Evolutionary conservation across 1,140 invertebrate species (phyloP).

Genomic region (Bombus waltoni): DNA sequence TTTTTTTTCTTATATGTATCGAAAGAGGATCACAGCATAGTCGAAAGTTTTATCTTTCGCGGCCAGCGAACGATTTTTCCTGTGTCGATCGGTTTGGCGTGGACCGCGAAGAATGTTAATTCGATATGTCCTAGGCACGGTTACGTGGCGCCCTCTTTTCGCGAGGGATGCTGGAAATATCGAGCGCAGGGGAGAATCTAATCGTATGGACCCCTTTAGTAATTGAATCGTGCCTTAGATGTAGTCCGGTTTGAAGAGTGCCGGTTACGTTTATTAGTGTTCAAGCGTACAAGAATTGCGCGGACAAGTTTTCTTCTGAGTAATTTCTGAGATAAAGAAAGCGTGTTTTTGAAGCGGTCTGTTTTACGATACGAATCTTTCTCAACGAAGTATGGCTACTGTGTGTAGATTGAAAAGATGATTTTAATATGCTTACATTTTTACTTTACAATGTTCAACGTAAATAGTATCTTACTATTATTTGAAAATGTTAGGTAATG

Average conservation of each 20-base stretch:
- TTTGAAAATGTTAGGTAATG: too few species aligned
- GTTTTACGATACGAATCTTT: too few species aligned
- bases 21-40: neutral
- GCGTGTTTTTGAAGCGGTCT: neutral
- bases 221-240: slow-evolving; percentile 24
- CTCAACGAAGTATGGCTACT: neutral
- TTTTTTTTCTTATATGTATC: accelerated
- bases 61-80: slow-evolving; percentile 4
- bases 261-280: neutral
- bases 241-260: neutral
- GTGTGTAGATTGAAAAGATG: neutral
- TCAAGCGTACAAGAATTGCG: neutral
- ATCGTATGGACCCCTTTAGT: slow-evolving; percentile 30
- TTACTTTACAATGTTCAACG: neutral
- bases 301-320: neutral
- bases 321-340: neutral
- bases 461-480: too few species aligned
- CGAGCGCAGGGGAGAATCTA: slow-evolving; percentile 56
- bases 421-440: neutral
- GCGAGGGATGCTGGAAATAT: slow-evolving; percentile 55
- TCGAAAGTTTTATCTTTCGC: neutral
- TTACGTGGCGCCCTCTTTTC: slow-evolving; percentile 68
- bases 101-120: slow-evolving; percentile 17
- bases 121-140: slow-evolving; percentile 31
- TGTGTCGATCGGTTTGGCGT: neutral